Conservation (phyloP, 2,797 vertebrate genomes). For the Euphonia xanthogaster region DNA sequence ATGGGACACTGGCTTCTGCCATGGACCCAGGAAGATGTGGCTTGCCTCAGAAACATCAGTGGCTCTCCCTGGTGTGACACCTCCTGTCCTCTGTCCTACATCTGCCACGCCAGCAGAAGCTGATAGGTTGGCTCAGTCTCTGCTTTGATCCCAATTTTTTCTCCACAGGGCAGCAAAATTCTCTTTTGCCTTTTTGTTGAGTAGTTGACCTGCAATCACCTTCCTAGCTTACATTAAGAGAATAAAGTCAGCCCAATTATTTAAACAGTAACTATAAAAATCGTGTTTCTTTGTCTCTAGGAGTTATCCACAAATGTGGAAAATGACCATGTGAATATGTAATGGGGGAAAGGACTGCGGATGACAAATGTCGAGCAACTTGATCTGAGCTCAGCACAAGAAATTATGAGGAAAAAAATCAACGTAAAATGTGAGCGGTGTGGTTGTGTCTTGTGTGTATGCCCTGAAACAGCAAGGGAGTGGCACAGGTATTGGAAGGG, state of each 20-base stretch:
- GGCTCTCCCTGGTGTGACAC: not conserved
- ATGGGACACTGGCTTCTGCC: not conserved
- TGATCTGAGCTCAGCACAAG: not conserved
- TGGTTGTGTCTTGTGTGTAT: not conserved
- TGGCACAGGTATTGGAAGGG: not conserved
- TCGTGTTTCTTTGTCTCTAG: not conserved
- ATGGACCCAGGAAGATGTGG: not conserved
- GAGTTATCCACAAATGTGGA: not conserved
- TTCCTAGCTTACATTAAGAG: not conserved
- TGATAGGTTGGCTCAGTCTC: not conserved
- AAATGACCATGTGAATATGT: not conserved
- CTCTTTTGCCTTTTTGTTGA: not conserved
- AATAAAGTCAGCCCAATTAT: not conserved
- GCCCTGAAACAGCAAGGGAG: not conserved
- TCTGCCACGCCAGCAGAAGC: not conserved
- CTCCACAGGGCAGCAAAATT: not conserved
- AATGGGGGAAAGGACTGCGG: not conserved
- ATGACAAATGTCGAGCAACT: not conserved
- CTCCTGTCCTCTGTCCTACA: not conserved
- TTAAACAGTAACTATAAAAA: not conserved
- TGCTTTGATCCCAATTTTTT: not conserved
- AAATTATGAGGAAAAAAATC: not conserved
- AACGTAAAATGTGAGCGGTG: not conserved
- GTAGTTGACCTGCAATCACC: not conserved
- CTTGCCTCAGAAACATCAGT: not conserved